These are phyloP conservation scores for Noctilio leporinus DNA, from an alignment of 2,113 vertebrate species.

Conservation along the genomic window DNA sequence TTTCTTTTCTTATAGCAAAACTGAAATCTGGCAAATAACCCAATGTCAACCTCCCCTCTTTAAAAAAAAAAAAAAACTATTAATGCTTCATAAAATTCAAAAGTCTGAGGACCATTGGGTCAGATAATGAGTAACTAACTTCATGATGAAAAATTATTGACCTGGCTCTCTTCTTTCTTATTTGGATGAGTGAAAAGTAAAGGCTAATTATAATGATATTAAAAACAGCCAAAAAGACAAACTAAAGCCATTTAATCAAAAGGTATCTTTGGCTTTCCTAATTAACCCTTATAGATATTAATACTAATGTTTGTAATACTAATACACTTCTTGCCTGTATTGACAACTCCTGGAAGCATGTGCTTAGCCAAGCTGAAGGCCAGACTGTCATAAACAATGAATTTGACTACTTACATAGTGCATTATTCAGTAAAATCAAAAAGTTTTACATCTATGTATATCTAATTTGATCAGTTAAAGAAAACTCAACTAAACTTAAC, in stretches of 20 bases:
- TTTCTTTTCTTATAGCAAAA: constrained; percentile 16
- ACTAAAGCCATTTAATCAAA: constrained; percentile 12
- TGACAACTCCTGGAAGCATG: background rate
- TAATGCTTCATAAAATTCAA: constrained; percentile 44
- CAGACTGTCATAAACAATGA: background rate
- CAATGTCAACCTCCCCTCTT: background rate
- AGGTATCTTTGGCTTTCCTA: background rate
- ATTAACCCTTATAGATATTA: background rate
- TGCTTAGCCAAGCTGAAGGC: background rate
- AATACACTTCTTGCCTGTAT: background rate
- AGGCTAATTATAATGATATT: background rate
- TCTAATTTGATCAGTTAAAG: background rate
- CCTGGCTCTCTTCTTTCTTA: constrained; percentile 19
- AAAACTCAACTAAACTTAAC: background rate
- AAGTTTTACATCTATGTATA: background rate
- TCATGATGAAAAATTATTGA: constrained; percentile 51
- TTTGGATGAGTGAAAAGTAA: constrained; percentile 25
- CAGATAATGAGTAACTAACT: constrained; percentile 44
- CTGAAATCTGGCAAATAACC: constrained; percentile 29
- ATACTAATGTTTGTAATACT: background rate
- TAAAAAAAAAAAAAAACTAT: background rate
- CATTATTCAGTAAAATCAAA: background rate
- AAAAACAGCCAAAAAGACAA: background rate
- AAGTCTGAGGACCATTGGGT: constrained; percentile 40
- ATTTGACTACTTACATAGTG: background rate